Evolutionary conservation across 2,797 vertebrate genomes (phyloP), one percentile per base, ranked within the genome.

Genomic region (Trichosurus vulpecula): DNA sequence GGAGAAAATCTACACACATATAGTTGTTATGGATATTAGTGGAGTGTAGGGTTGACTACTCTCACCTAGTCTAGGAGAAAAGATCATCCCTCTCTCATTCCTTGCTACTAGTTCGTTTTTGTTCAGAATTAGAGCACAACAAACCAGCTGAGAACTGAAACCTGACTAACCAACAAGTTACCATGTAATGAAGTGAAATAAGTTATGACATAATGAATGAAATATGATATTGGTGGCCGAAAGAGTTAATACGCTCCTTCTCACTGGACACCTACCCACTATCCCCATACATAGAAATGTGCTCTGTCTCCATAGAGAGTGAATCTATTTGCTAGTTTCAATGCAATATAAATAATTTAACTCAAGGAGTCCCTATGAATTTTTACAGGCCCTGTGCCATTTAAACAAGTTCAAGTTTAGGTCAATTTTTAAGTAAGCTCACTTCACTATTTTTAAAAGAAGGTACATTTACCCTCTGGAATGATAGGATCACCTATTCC

Each of bases 71-170:
- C 27, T 2, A 87, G 41, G 22, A 47, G 25, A 51, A 47, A 41
- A 27, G 9, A 87, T 87, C 25, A 87, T 87, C 22, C 41, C 9
- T 74, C 6, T 57, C 56, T 61, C 31, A 41, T 8, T 22, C 41
- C 16, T 22, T 47, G 41, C 74, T 47, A 27, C 74, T 27, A 25
- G 22, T 27, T 47, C 9, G 90, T 97, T 93, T n/a, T 95, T 90
- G 96, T 96, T 93, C 51, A 74, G 66, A 74, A 13, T 35, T 13
- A 61, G 55, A 93, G 91, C 35, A 66, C 66, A 91, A 97, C 95
- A 91, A 96, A 97, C 97, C 94, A 97, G 90, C 96, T 97, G 94
- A 93, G 93, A 66, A 16, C n/a, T 92, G n/a, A 96, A 97, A 94
- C 3, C 92, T 90, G 19, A 95, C 31, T 95, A 91, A 93, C 30